Evolutionary conservation across 2,797 vertebrate species (phyloP).

Genomic region (Sitta carolinensis): DNA sequence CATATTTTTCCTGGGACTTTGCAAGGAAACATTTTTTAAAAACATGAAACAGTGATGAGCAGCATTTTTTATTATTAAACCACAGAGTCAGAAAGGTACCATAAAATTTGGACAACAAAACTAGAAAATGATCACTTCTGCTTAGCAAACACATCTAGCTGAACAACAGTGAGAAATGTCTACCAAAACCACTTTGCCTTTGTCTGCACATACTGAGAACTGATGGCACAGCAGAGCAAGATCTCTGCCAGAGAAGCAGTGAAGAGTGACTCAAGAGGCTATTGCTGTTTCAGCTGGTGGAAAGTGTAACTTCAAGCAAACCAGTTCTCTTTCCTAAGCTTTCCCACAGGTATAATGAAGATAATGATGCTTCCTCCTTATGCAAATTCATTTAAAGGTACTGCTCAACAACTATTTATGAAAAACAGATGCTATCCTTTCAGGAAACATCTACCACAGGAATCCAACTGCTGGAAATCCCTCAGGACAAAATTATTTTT

Average conservation of each 20-base stretch:
- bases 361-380: slow-evolving; percentile 33
- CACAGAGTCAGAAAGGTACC: background rate
- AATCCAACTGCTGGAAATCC: background rate
- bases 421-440: background rate
- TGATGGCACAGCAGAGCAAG: background rate
- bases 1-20: background rate
- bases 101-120: background rate
- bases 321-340: slow-evolving; percentile 12
- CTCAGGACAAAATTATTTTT: background rate
- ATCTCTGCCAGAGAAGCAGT: slow-evolving; percentile 23
- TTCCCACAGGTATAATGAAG: slow-evolving; percentile 42
- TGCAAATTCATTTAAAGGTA: slow-evolving; percentile 30
- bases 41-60: background rate
- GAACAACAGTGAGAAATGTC: background rate
- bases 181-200: background rate
- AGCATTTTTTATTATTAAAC: background rate
- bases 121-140: background rate
- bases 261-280: slow-evolving; percentile 26
- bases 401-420: background rate
- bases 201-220: background rate
- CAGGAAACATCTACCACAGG: background rate
- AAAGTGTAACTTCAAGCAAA: slow-evolving; percentile 38
- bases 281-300: background rate
- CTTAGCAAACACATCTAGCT: background rate
- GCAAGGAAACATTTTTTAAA: background rate